These are phyloP conservation scores for Cherax quadricarinatus DNA, from an alignment of 1,140 invertebrate genomes.

Conservation along the genomic window DNA sequence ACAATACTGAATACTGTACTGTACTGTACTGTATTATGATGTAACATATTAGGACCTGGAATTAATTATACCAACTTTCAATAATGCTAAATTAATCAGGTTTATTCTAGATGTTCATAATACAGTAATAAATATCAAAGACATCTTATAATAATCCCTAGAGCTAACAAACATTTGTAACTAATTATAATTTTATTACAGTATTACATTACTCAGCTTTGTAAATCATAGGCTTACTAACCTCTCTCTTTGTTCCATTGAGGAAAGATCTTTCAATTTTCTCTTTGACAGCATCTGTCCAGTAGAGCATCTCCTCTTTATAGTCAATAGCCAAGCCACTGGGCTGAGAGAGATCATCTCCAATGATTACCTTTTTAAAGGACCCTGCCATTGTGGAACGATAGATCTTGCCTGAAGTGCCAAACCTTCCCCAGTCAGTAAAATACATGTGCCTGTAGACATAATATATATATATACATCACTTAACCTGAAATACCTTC, in stretches of 20 bases:
- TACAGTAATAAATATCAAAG: no score
- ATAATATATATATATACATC: not conserved
- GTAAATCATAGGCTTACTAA: conserved; percentile 75
- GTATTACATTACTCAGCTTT: no score
- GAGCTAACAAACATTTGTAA: no score
- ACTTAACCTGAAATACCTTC: no score
- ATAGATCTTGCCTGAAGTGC: conserved; percentile 95
- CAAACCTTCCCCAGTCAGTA: conserved; percentile 84
- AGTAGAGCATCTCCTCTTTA: conserved; percentile 95
- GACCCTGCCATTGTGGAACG: conserved; percentile 98
- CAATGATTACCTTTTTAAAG: conserved; percentile 91
- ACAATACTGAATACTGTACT: no score
- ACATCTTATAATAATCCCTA: no score
- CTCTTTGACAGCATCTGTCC: conserved; percentile 97
- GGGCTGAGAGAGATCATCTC: conserved; percentile 95
- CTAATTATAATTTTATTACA: no score
- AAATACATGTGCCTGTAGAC: conserved; percentile 73
- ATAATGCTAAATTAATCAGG: no score
- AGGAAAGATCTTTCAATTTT: conserved; percentile 96
- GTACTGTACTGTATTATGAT: no score
- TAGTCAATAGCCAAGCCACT: conserved; percentile 98
- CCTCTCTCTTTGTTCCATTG: conserved; percentile 85
- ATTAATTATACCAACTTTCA: no score
- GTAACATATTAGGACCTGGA: no score
- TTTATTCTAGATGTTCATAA: no score